Base-by-base conservation (phyloP, 2,113 vertebrate species). In the Oxyura jamaicensis region DNA sequence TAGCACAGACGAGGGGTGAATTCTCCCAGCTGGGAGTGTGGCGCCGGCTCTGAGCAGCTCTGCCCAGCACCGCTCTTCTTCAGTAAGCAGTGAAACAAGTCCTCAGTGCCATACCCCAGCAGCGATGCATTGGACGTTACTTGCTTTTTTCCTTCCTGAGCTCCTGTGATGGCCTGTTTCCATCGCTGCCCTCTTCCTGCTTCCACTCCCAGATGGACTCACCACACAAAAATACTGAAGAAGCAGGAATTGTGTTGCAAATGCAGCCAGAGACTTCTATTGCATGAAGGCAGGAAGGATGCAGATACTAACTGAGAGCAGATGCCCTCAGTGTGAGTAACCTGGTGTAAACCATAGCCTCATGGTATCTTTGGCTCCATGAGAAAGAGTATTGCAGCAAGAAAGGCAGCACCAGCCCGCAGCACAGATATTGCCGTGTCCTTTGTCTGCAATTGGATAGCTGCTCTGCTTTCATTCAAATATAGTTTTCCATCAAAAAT, bases 391-490 rank as follows among this genome's bases (percentile, higher is more conserved):
- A 1, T 4, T 25, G 52, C 31, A 67, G 77, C 23, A 55, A 28
- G 58, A 29, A 63, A 33, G 52, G 56, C 56, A 82, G 76, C 1
- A 3, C 36, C 42, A 68, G 81, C 66, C 19, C 0, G 0, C 78
- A 78, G 78, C 36, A 21, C 42, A 62, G 74, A 10, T 60, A 33
- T 33, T 36, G 3, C 14, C 1, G 6, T 10, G 8, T 62, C 52
- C 50, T 44, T 67, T 42, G 81, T 48, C 62, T 91, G 8, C 58
- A 60, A 8, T 4, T 14, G 23, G 26, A n/a, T 16, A 58, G 48
- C 63, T 76, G 71, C 25, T 88, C 53, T 66, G 67, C 52, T 93
- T 85, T 84, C 35, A 56, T 75, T 89, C n/a, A 5, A 88, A 63
- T 36, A 18, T 0, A 80, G 46, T 59, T 94, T 91, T 65, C 66